Percentiles rank a stretch among this genome's conserved stretches.
phyloP scores from a whole-genome alignment of 2,113 vertebrate genomes.

The Hepsetus odoe region DNA sequence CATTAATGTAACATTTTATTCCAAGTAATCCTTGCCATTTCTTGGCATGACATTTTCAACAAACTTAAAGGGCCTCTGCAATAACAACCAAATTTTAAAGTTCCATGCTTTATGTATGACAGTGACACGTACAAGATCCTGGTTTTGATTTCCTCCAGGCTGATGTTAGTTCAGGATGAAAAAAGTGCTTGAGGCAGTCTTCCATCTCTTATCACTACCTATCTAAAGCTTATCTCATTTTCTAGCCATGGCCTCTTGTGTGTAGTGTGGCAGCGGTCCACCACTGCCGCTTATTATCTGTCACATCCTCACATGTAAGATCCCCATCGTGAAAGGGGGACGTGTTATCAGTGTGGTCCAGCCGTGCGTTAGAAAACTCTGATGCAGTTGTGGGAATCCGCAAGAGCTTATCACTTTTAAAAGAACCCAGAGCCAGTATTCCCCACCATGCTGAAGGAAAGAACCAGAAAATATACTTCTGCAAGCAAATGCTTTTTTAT shows the following conservation, averaged over 20 bases:
- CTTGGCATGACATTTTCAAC: too few relatives aligned
- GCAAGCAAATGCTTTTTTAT: background rate
- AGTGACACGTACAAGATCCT: background rate
- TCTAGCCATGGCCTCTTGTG: slow-evolving; percentile 4
- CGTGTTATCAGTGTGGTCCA: slow-evolving; percentile 40
- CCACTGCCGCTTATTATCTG: slow-evolving; percentile 7
- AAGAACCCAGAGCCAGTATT: background rate
- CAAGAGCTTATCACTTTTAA: slow-evolving; percentile 23
- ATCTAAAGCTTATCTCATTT: background rate
- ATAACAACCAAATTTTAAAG: too few relatives aligned
- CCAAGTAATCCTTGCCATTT: too few relatives aligned
- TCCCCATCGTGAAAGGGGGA: slow-evolving; percentile 19
- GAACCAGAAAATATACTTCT: background rate
- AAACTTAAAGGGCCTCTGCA: too few relatives aligned
- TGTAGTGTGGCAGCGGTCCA: background rate
- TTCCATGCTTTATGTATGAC: too few relatives aligned
- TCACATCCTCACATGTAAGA: slow-evolving; percentile 9
- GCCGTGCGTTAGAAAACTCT: slow-evolving; percentile 35
- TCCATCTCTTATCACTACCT: slow-evolving; percentile 22
- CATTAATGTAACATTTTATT: too few relatives aligned
- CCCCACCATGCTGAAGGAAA: background rate
- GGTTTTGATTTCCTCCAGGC: background rate
- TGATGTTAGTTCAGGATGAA: background rate
- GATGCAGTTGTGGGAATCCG: slow-evolving; percentile 31
- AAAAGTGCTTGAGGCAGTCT: background rate